phyloP scores from a whole-genome alignment of 2,888 invertebrate genomes.

The Cyclophora albipunctata region DNA sequence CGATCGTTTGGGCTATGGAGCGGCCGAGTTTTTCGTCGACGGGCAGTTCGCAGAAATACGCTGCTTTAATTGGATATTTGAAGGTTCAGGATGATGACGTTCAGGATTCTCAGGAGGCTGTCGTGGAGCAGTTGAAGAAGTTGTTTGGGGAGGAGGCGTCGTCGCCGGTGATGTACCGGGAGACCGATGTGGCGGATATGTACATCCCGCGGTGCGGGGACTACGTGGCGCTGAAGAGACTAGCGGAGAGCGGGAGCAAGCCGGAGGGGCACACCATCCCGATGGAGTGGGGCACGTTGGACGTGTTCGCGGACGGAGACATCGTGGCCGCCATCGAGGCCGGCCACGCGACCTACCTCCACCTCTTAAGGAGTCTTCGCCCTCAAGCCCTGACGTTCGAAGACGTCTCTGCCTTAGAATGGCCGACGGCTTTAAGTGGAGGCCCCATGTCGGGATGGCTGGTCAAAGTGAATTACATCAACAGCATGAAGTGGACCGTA shows the following conservation, averaged over 20 bases:
- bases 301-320: slow-evolving; percentile 62
- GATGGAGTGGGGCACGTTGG: slow-evolving; percentile 63
- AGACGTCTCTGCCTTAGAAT: slow-evolving; percentile 34
- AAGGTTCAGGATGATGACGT: slow-evolving; percentile 26
- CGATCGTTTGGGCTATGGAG: slow-evolving; percentile 67
- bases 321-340: slow-evolving; percentile 58
- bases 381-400: slow-evolving; percentile 61
- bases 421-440: slow-evolving; percentile 33
- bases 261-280: slow-evolving; percentile 14
- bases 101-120: slow-evolving; percentile 34
- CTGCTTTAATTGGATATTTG: slow-evolving; percentile 50
- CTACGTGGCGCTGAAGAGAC: slow-evolving; percentile 41
- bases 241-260: slow-evolving; percentile 24
- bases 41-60: slow-evolving; percentile 37
- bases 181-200: slow-evolving; percentile 44
- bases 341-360: slow-evolving; percentile 55
- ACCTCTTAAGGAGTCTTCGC: slow-evolving; percentile 45
- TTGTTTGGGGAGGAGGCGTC: slow-evolving; percentile 53
- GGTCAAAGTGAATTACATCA: slow-evolving; percentile 37
- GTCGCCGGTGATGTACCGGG: slow-evolving; percentile 43
- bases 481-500: slow-evolving; percentile 28
- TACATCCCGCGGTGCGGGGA: slow-evolving; percentile 60
- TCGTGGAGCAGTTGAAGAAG: slow-evolving; percentile 50
- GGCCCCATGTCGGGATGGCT: slow-evolving; percentile 29
- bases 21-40: slow-evolving; percentile 45